Percentiles rank a stretch among this genome's conserved stretches.
Conservation (phyloP, 2,888 invertebrate genomes). For the Machimus rusticus region DNA sequence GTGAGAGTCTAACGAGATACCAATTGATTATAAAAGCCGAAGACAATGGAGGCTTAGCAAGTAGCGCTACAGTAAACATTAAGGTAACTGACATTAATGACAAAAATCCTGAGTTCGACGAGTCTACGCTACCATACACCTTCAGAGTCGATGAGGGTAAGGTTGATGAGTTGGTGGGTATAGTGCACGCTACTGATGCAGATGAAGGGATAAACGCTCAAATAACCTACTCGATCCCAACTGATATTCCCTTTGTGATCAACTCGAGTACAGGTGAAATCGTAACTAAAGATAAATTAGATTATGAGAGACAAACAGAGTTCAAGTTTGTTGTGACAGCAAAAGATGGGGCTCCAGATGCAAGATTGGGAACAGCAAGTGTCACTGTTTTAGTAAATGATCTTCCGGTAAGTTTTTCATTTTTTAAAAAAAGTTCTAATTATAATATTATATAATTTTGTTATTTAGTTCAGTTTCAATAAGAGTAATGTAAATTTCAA, state of each 20-base stretch:
- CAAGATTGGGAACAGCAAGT: slow-evolving; percentile 84
- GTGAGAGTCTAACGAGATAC: slow-evolving; percentile 88
- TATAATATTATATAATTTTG: too few relatives aligned
- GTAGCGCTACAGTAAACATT: slow-evolving; percentile 85
- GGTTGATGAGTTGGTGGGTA: slow-evolving; percentile 71
- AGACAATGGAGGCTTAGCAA: slow-evolving; percentile 82
- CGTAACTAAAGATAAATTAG: slow-evolving; percentile 75
- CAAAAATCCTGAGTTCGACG: slow-evolving; percentile 88
- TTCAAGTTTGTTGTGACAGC: slow-evolving; percentile 83
- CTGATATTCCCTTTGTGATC: slow-evolving; percentile 79
- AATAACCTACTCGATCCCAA: slow-evolving; percentile 80
- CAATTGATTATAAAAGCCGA: slow-evolving; percentile 87
- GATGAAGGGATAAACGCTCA: slow-evolving; percentile 87
- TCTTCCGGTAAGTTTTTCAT: slow-evolving; percentile 57
- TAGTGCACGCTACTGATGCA: slow-evolving; percentile 83
- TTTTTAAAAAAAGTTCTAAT: not conserved
- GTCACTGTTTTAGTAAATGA: slow-evolving; percentile 83
- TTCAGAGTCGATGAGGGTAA: slow-evolving; percentile 82
- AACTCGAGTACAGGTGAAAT: slow-evolving; percentile 83
- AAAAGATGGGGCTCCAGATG: slow-evolving; percentile 85
- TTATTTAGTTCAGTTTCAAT: too few relatives aligned
- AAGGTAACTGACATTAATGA: slow-evolving; percentile 92
- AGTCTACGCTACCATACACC: slow-evolving; percentile 73
- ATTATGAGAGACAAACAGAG: slow-evolving; percentile 84
- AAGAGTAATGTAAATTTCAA: too few relatives aligned